Conservation (phyloP, 2,888 invertebrate species). For the Scaptomyza flava region DNA sequence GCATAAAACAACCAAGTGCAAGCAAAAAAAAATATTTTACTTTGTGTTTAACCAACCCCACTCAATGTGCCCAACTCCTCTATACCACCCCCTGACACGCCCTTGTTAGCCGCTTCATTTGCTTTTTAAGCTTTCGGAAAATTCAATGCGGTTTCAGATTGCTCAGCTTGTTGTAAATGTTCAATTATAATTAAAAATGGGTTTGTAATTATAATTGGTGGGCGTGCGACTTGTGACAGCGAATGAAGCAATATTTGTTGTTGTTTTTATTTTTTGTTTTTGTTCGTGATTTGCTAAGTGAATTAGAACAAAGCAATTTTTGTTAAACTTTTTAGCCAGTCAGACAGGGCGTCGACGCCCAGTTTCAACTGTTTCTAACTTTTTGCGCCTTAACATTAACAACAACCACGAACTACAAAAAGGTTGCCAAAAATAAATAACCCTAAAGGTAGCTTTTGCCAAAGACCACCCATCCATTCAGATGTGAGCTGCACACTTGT, state of each 20-base stretch:
- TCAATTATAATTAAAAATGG: slow-evolving; percentile 72
- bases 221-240: slow-evolving; percentile 59
- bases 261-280: not conserved
- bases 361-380: not conserved
- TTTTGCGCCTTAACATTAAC: slow-evolving; percentile 10
- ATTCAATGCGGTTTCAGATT: slow-evolving; percentile 54
- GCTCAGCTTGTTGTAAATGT: slow-evolving; percentile 38
- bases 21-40: slow-evolving; percentile 8
- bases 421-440: not conserved
- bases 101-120: slow-evolving; percentile 64
- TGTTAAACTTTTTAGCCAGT: slow-evolving; percentile 35
- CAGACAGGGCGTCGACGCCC: slow-evolving; percentile 31
- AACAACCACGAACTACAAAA: not conserved
- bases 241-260: slow-evolving; percentile 44
- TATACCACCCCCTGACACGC: not conserved
- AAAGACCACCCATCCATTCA: not conserved
- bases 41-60: slow-evolving; percentile 2
- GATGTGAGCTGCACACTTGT: slow-evolving; percentile 4
- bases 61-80: not conserved
- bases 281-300: slow-evolving; percentile 57
- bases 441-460: slow-evolving; percentile 14
- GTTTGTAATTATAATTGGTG: slow-evolving; percentile 72
- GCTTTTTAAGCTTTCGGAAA: slow-evolving; percentile 21
- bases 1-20: slow-evolving; percentile 7
- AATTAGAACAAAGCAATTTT: slow-evolving; percentile 69